phyloP scores from a whole-genome alignment of 1,140 invertebrate genomes.

The Battus philenor region DNA sequence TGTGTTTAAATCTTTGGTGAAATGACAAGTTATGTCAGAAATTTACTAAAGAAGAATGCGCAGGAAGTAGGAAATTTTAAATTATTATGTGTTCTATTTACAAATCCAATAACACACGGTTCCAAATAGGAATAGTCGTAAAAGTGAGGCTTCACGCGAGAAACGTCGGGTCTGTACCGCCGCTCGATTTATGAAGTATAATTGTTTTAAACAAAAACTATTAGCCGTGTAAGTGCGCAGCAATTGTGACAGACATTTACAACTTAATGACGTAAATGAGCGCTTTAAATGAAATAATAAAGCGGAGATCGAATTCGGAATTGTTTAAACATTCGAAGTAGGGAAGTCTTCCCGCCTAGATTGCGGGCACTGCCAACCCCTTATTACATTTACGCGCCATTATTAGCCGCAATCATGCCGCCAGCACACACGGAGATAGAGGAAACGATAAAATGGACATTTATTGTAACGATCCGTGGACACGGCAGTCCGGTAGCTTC shows the following conservation, averaged over 20 bases:
- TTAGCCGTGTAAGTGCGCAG: too few relatives aligned
- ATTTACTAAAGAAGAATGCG: too few relatives aligned
- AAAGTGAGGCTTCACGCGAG: slow-evolving; percentile 2
- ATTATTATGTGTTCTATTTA: too few relatives aligned
- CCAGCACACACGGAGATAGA: slow-evolving; percentile 63
- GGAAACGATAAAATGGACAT: slow-evolving; percentile 54
- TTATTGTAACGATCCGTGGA: slow-evolving; percentile 25
- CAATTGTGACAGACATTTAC: slow-evolving; percentile 11
- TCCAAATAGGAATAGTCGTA: too few relatives aligned
- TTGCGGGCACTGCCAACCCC: slow-evolving; percentile 47
- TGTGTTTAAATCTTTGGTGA: too few relatives aligned
- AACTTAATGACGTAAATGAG: slow-evolving; percentile 17
- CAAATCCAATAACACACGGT: too few relatives aligned
- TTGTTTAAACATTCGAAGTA: slow-evolving; percentile 40
- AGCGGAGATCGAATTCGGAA: slow-evolving; percentile 37
- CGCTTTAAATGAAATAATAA: slow-evolving; percentile 25
- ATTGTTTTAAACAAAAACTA: slow-evolving; percentile 11
- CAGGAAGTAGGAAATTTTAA: too few relatives aligned
- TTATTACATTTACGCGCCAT: slow-evolving; percentile 63
- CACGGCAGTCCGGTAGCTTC: not conserved
- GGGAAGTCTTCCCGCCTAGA: slow-evolving; percentile 44
- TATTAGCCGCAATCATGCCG: slow-evolving; percentile 61
- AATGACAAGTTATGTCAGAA: too few relatives aligned
- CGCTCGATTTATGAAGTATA: slow-evolving; percentile 5
- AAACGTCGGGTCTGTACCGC: not conserved